A percentile compares a stretch with the other conserved stretches of the same genome.
These are phyloP conservation scores for Trachelus troglodyta DNA, from an alignment of 2,888 invertebrate species.

Conservation along the genomic window DNA sequence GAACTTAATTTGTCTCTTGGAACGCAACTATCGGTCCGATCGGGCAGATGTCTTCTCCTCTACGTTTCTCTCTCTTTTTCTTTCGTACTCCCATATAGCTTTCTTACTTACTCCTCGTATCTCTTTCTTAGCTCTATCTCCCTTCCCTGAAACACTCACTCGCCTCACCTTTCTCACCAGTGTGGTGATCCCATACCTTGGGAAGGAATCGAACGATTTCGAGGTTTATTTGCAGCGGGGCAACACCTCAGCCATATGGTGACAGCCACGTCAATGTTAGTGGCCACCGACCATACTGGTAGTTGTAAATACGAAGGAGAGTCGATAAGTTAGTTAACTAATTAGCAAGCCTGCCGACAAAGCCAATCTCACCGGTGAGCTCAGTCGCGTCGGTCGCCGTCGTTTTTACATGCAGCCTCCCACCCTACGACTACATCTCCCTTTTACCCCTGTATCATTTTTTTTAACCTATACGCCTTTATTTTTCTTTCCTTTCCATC, in stretches of 20 bases:
- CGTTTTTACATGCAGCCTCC: slow-evolving; percentile 46
- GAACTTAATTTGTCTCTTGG: slow-evolving; percentile 62
- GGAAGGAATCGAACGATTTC: slow-evolving; percentile 41
- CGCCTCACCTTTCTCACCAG: slow-evolving; percentile 17
- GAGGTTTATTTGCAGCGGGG: slow-evolving; percentile 23
- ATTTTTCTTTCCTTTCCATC: slow-evolving; percentile 43
- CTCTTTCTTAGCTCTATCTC: slow-evolving; percentile 8
- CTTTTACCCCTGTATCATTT: slow-evolving; percentile 21
- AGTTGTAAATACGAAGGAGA: slow-evolving; percentile 51
- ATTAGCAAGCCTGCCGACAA: slow-evolving; percentile 65
- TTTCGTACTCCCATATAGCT: neutral
- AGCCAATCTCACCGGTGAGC: slow-evolving; percentile 53
- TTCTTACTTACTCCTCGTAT: slow-evolving; percentile 15
- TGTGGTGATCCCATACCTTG: slow-evolving; percentile 8
- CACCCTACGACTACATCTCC: slow-evolving; percentile 21
- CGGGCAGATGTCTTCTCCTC: slow-evolving; percentile 48
- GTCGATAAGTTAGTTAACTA: slow-evolving; percentile 66
- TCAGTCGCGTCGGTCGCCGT: slow-evolving; percentile 52
- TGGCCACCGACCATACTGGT: slow-evolving; percentile 21
- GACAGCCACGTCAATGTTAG: slow-evolving; percentile 48
- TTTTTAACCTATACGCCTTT: slow-evolving; percentile 46
- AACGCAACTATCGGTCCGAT: slow-evolving; percentile 57
- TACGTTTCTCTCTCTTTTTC: slow-evolving; percentile 13
- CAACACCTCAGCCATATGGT: slow-evolving; percentile 51
- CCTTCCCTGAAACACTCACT: slow-evolving; percentile 13